These are phyloP conservation scores for Cotesia typhae DNA, from an alignment of 1,140 invertebrate species.

Conservation along the genomic window DNA sequence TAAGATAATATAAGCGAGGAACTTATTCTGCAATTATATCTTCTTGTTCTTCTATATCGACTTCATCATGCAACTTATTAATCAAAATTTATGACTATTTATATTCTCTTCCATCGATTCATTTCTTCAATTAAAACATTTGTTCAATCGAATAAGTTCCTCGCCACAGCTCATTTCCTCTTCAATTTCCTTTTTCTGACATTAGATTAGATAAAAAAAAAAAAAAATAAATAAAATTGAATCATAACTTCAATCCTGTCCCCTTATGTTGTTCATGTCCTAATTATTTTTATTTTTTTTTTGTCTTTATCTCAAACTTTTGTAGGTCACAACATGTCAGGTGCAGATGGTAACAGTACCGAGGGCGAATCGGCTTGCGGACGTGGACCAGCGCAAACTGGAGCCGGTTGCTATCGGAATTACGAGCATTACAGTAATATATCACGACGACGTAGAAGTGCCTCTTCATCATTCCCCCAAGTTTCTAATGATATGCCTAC, in stretches of 20 bases:
- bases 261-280: background rate
- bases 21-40: constrained; percentile 8
- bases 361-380: constrained; percentile 79
- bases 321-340: constrained; percentile 88
- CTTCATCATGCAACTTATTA: too few relatives aligned
- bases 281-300: background rate
- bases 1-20: constrained; percentile 67
- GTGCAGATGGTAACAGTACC: constrained; percentile 85
- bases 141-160: background rate
- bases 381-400: constrained; percentile 75
- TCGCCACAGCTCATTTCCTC: too few relatives aligned
- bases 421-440: constrained; percentile 76
- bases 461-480: constrained; percentile 69
- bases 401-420: constrained; percentile 84
- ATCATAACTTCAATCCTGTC: background rate
- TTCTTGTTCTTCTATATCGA: background rate
- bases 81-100: too few relatives aligned
- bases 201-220: background rate
- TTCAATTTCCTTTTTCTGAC: background rate
- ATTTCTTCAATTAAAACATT: background rate
- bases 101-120: too few relatives aligned
- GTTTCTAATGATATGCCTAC: constrained; percentile 66
- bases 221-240: background rate
- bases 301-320: constrained; percentile 3
- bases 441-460: constrained; percentile 71